These are phyloP conservation scores for Megalonaias nervosa DNA, from an alignment of 1,140 invertebrate genomes.

Conservation along the genomic window DNA sequence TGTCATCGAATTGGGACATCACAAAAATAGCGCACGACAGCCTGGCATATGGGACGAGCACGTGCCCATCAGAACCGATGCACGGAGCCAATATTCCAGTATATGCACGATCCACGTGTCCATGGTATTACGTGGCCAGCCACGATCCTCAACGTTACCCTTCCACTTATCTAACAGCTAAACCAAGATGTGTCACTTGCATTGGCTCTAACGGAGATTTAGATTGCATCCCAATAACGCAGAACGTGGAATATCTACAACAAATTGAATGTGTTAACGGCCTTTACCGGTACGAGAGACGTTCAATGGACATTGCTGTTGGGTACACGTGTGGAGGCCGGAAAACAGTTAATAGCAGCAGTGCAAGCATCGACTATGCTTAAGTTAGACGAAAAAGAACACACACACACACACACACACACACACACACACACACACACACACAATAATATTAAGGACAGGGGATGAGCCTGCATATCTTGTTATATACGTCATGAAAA, in stretches of 20 bases:
- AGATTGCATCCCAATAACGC: neutral
- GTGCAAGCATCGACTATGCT: too few species aligned
- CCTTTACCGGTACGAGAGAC: neutral
- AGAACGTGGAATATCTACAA: neutral
- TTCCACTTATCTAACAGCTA: neutral
- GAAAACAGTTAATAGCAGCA: neutral
- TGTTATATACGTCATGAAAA: too few species aligned
- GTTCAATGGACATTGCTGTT: neutral
- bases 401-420: too few species aligned
- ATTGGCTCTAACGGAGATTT: neutral
- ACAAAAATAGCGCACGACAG: too few species aligned
- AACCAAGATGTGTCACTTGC: neutral
- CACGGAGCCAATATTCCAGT: neutral
- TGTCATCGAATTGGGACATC: too few species aligned
- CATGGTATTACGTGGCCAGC: neutral
- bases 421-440: too few species aligned
- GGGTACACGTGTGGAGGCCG: neutral
- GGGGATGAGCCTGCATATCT: too few species aligned
- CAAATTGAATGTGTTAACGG: neutral
- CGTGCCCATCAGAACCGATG: neutral
- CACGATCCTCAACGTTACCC: conserved; percentile 1
- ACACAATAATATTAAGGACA: too few species aligned
- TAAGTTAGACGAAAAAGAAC: too few species aligned
- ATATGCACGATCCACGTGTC: neutral
- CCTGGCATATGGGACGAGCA: neutral